These are phyloP conservation scores for Ariopsis seemanni DNA, from an alignment of 2,113 vertebrate genomes.

Conservation along the genomic window DNA sequence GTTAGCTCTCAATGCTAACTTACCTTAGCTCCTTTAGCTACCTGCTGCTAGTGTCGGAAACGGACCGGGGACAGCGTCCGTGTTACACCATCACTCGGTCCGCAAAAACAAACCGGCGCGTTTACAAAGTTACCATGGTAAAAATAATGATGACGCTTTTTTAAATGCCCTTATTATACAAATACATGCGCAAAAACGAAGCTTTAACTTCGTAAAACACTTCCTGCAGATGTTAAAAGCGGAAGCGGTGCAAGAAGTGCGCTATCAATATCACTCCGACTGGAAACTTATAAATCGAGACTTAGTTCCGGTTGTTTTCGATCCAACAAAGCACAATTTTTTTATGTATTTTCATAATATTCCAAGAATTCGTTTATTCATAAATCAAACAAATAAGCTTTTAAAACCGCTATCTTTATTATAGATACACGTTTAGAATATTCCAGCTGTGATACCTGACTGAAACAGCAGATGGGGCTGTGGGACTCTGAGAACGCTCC, in stretches of 20 bases:
- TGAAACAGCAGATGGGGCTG: neutral
- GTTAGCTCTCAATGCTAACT: conserved; percentile 4
- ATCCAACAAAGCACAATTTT: too few relatives aligned
- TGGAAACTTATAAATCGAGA: neutral
- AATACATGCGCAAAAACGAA: neutral
- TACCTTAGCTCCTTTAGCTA: conserved; percentile 49
- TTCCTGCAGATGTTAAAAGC: conserved; percentile 30
- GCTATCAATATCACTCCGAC: neutral
- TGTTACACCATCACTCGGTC: conserved; percentile 68
- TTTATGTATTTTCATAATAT: neutral
- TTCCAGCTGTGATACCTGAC: neutral
- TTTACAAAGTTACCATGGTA: neutral
- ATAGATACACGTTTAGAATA: neutral
- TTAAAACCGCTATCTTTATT: too few relatives aligned
- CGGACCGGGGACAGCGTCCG: conserved; percentile 55
- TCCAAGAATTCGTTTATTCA: rapidly evolving
- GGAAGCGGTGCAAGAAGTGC: conserved; percentile 33
- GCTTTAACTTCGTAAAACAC: conserved; percentile 33
- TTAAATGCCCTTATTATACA: neutral
- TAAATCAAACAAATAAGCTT: neutral
- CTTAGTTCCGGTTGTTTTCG: neutral
- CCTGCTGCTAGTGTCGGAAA: conserved; percentile 60
- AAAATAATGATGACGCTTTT: too few relatives aligned
- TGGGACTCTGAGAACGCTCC: neutral
- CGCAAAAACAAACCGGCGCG: neutral